These are phyloP conservation scores for Catalaphyllia jardinei DNA, from an alignment of 64 coral and sea anemone species.

Conservation along the genomic window DNA sequence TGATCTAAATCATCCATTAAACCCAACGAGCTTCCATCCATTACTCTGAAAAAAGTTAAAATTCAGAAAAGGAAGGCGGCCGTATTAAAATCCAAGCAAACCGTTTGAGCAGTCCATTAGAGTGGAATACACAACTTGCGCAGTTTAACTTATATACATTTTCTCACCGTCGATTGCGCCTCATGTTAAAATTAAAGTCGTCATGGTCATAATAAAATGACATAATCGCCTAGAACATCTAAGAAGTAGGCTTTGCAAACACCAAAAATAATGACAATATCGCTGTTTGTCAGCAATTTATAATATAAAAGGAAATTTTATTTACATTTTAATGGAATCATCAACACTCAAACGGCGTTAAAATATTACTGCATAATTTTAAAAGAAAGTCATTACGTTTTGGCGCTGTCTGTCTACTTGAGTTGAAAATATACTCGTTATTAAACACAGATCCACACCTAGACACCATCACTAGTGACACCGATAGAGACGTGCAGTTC, in stretches of 20 bases:
- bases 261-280: background rate
- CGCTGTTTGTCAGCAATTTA: background rate
- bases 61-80: background rate
- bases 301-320: background rate
- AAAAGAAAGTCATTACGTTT: background rate
- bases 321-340: constrained; percentile 11
- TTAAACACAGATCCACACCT: no score
- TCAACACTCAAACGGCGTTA: background rate
- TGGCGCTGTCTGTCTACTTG: no score
- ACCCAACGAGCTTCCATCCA: background rate
- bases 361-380: background rate
- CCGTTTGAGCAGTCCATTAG: no score
- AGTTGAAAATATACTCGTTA: no score
- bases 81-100: background rate
- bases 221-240: background rate
- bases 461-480: no score
- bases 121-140: no score
- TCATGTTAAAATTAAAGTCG: background rate
- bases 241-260: no score
- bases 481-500: no score
- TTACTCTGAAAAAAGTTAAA: background rate
- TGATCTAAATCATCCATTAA: constrained; percentile 20
- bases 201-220: background rate
- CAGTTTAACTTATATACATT: no score
- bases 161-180: background rate